These are phyloP conservation scores for Lasioglossum baleicum DNA, from an alignment of 1,140 invertebrate species.

Conservation along the genomic window DNA sequence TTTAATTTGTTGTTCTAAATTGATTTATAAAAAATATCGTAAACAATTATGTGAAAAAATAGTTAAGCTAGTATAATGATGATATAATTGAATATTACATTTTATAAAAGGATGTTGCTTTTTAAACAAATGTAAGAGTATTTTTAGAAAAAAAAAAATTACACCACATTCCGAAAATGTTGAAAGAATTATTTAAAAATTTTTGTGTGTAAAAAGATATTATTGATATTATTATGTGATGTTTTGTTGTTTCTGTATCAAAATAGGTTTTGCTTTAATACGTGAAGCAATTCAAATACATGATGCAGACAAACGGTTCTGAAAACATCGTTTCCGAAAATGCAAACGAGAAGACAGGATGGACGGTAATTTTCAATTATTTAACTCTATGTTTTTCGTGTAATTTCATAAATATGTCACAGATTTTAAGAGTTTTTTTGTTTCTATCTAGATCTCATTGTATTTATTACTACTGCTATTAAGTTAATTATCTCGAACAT, in stretches of 20 bases:
- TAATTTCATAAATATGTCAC: no score
- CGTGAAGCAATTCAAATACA: constrained; percentile 23
- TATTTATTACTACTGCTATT: not conserved
- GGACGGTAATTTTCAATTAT: constrained; percentile 71
- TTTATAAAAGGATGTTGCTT: no score
- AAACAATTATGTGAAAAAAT: no score
- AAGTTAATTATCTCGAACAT: not conserved
- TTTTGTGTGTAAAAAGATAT: no score
- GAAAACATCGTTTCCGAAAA: constrained; percentile 73
- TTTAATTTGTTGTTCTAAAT: no score
- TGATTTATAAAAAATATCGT: no score
- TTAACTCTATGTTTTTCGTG: not conserved
- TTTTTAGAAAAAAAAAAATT: no score
- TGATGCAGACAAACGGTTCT: constrained; percentile 77
- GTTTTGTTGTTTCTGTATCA: not conserved
- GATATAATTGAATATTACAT: no score
- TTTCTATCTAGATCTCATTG: not conserved
- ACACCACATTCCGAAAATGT: no score
- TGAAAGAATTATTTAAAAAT: no score
- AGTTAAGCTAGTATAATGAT: no score
- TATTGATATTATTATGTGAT: not conserved
- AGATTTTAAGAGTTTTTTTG: not conserved
- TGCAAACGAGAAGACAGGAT: constrained; percentile 74
- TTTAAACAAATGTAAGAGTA: no score
- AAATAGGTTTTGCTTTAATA: not conserved